Evolutionary conservation across 1,140 invertebrate genomes (phyloP), one percentile per base, ranked within the genome.

Genomic region (Euborellia annulipes): DNA sequence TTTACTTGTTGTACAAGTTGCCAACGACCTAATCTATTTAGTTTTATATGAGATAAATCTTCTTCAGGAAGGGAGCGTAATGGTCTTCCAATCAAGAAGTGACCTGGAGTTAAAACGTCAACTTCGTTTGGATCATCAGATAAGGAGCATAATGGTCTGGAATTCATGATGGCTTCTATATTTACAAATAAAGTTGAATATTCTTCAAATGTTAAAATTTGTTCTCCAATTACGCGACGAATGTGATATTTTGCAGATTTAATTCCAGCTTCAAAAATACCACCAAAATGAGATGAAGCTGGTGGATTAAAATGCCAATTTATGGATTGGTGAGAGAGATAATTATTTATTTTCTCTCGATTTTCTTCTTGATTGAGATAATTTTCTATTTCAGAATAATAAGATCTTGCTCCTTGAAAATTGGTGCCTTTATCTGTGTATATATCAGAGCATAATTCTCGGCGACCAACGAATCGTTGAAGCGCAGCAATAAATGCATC

Each of bases 361-460:
- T n/a, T n/a, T n/a, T n/a, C n/a, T n/a, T n/a, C n/a, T n/a, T n/a
- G n/a, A n/a, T n/a, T n/a, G n/a, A n/a, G n/a, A n/a, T n/a, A n/a
- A n/a, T n/a, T n/a, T n/a, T n/a, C n/a, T n/a, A n/a, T n/a, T n/a
- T n/a, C n/a, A n/a, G n/a, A n/a, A n/a, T n/a, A n/a, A n/a, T n/a
- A n/a, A n/a, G n/a, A n/a, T n/a, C n/a, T n/a, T n/a, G n/a, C 56
- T 13, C 55, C 57, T 21, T 56, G 49, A 39, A 65, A 65, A 21
- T 60, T 61, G 16, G 56, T 61, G 0, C 58, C 62, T 41, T 60
- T 58, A 41, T 68, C 62, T 9, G 54, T 59, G 38, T 51, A 53
- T 22, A 62, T 53, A 6, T 46, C 22, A 1, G 4, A 19, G 17
- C 47, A 45, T 6, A 23, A 47, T 40, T 59, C 61, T 40, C 62